phyloP scores from a whole-genome alignment of 2,113 vertebrate species.

The Chiloscyllium plagiosum region DNA sequence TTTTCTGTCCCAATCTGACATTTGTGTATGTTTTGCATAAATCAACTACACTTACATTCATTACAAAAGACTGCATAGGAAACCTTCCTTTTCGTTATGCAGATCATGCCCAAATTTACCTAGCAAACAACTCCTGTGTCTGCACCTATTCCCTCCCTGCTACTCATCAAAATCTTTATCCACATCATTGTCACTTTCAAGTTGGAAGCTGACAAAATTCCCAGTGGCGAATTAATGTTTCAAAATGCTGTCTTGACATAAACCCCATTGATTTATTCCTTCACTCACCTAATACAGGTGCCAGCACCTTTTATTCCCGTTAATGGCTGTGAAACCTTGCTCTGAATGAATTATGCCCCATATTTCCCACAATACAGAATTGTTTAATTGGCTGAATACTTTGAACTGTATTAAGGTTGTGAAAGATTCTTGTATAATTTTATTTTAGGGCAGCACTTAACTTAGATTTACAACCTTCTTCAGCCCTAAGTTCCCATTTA shows the following conservation, averaged over 20 bases:
- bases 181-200: neutral
- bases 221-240: no score
- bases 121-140: neutral
- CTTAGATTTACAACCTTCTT: no score
- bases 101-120: no score
- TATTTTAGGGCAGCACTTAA: no score
- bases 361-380: no score
- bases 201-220: neutral
- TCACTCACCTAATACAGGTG: neutral
- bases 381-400: no score
- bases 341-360: no score
- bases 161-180: neutral
- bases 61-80: neutral
- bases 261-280: neutral
- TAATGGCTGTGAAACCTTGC: neutral
- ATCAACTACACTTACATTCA: neutral
- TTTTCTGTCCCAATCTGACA: neutral
- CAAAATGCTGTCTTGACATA: no score
- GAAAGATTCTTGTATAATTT: no score
- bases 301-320: neutral
- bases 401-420: no score
- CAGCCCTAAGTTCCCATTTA: no score
- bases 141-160: neutral
- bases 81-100: neutral
- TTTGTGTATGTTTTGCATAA: neutral